A percentile compares a stretch with the other conserved stretches of the same genome.
phyloP scores from a whole-genome alignment of 2,797 vertebrate genomes.

The Pseudochirops corinnae region DNA sequence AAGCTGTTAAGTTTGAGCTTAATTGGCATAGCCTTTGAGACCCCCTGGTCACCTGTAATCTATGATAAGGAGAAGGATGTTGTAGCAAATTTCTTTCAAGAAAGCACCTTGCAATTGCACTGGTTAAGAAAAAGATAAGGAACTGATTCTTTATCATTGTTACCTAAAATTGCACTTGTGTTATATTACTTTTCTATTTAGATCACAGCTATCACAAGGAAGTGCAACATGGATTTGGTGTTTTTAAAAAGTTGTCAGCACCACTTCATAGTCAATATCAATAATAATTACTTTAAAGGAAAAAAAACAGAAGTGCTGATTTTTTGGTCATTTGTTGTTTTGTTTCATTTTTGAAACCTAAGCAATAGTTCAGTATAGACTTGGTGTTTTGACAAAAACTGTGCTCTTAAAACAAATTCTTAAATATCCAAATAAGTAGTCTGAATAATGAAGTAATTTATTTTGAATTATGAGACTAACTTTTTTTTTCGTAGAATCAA shows the following conservation, averaged over 20 bases:
- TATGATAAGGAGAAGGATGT: not conserved
- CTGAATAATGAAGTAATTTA: not conserved
- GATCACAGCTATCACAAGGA: not conserved
- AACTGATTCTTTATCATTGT: not conserved
- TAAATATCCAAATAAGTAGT: not conserved
- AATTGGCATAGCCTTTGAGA: not conserved
- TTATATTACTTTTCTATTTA: not conserved
- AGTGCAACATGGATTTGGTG: not conserved
- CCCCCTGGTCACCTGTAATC: not conserved
- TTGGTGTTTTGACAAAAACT: not conserved
- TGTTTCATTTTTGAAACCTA: not conserved
- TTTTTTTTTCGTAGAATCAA: not conserved
- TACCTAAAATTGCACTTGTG: too few relatives aligned
- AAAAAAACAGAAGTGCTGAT: constrained; percentile 49
- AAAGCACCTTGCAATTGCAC: not conserved
- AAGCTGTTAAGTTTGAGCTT: not conserved
- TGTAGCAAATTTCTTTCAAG: not conserved
- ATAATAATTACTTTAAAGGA: constrained; percentile 11
- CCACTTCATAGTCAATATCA: not conserved
- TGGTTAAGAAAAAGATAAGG: not conserved
- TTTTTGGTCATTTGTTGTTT: not conserved
- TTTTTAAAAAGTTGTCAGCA: not conserved
- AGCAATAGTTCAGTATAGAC: not conserved
- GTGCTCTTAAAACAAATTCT: constrained; percentile 19
- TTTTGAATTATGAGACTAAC: constrained; percentile 24